These are phyloP conservation scores for Peromyscus eremicus DNA, from an alignment of 2,797 vertebrate species.

Conservation along the genomic window DNA sequence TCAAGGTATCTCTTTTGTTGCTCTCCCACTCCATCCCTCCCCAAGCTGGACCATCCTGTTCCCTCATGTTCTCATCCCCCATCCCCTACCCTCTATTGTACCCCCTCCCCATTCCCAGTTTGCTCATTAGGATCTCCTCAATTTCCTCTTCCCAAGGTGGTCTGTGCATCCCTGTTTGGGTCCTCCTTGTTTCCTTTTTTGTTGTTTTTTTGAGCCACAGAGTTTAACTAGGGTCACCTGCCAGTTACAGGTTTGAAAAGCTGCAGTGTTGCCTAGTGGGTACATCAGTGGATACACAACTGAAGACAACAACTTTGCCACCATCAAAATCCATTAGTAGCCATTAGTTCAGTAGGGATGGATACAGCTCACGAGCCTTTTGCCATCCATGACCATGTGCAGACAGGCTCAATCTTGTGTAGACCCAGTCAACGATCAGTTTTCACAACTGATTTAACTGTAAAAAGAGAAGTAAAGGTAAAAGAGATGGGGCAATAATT, in stretches of 20 bases:
- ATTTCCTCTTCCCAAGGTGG: too few relatives aligned
- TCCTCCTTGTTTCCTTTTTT: neutral
- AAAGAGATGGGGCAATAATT: too few relatives aligned
- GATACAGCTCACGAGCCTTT: neutral
- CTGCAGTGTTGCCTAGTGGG: neutral
- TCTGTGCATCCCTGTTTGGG: too few relatives aligned
- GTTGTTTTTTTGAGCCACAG: neutral
- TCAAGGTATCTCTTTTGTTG: too few relatives aligned
- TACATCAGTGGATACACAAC: neutral
- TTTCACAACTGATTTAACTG: neutral
- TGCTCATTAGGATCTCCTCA: too few relatives aligned
- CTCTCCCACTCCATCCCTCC: too few relatives aligned
- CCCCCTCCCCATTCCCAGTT: too few relatives aligned
- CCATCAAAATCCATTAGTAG: too few relatives aligned
- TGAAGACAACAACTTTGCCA: neutral
- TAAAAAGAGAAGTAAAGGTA: neutral
- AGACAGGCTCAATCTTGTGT: neutral
- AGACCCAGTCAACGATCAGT: neutral
- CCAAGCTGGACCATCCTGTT: too few relatives aligned
- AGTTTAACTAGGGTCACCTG: neutral
- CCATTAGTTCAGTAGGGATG: neutral
- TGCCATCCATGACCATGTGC: too few relatives aligned
- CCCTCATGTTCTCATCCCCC: too few relatives aligned
- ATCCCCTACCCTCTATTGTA: too few relatives aligned
- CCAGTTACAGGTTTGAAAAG: neutral